Percentiles rank a stretch among this genome's conserved stretches.
These are phyloP conservation scores for Microcebus jonahi DNA, from an alignment of 2,113 vertebrate species.

Conservation along the genomic window DNA sequence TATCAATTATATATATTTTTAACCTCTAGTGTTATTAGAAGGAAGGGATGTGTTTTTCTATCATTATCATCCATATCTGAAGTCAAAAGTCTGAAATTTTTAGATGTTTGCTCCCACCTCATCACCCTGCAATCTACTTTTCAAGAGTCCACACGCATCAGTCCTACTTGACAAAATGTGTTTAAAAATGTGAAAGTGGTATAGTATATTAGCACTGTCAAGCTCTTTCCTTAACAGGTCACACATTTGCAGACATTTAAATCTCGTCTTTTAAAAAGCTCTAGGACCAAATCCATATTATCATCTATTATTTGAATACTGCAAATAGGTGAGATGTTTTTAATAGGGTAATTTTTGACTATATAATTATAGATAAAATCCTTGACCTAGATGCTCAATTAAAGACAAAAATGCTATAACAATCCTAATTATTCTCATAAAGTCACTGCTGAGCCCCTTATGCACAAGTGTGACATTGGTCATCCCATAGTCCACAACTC, in stretches of 20 bases:
- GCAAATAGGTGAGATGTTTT: not conserved
- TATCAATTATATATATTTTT: not conserved
- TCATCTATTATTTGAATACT: not conserved
- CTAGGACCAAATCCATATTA: not conserved
- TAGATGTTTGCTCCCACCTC: not conserved
- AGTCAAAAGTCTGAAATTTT: not conserved
- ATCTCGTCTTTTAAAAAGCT: not conserved
- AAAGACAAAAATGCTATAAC: not conserved
- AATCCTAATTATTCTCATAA: not conserved
- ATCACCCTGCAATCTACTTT: not conserved
- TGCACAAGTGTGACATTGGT: not conserved
- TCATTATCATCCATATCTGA: not conserved
- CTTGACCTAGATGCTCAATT: constrained; percentile 26
- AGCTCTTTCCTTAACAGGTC: not conserved
- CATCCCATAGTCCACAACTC: not conserved
- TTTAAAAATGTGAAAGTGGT: not conserved
- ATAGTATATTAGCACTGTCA: not conserved
- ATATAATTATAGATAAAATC: not conserved
- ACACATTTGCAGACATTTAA: not conserved
- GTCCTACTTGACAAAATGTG: not conserved
- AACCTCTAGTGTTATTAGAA: constrained; percentile 2
- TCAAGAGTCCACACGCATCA: not conserved
- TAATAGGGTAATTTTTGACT: not conserved
- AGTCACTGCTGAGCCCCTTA: not conserved
- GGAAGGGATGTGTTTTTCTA: not conserved